Evolutionary conservation across 2,888 invertebrate species (phyloP), one percentile per base, ranked within the genome.

Genomic region (Torymus auratus): DNA sequence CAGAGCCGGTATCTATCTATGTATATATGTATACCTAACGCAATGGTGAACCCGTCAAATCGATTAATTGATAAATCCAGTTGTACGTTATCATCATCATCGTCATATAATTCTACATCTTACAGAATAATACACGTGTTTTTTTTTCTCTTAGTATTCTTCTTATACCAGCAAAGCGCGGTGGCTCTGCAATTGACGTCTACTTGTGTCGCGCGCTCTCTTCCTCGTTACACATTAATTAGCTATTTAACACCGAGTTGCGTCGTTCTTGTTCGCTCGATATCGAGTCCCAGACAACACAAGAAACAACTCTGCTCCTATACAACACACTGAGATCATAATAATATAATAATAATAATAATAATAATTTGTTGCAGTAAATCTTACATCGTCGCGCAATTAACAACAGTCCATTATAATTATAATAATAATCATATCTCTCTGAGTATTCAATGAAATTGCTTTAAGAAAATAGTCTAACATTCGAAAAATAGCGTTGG

Each of bases 391-490:
- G 20, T 56, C 7, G 41, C 41, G 41, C 41, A 41, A 41, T 41
- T 41, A 41, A 41, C 41, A 67, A 62, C 84, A 84, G 83, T 83
- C 85, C 76, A 7, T 41, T 41, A 41, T 41, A 41, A 41, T 41
- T 7, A 41, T 41, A 41, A 41, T 41, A 41, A 41, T 41, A 41
- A 41, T 41, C 5, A 67, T 82, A 87, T 65, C 41, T 52, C 14
- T 71, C 83, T 86, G 87, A 87, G 86, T 87, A 88, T 88, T 87
- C 83, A 82, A 78, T 80, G 55, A 28, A 78, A 65, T n/a, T 64
- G 71, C 79, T 85, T 41, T 84, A 84, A 84, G 80, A 84, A 86
- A 84, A 81, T 86, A 86, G 41, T 77, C 84, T 86, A 86, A 82
- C 83, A 83, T 84, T 84, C 80, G 81, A 83, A 84, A 84, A 85